Base-by-base conservation (phyloP, 2,797 vertebrate species). In the Brachyalestes nurse region DNA sequence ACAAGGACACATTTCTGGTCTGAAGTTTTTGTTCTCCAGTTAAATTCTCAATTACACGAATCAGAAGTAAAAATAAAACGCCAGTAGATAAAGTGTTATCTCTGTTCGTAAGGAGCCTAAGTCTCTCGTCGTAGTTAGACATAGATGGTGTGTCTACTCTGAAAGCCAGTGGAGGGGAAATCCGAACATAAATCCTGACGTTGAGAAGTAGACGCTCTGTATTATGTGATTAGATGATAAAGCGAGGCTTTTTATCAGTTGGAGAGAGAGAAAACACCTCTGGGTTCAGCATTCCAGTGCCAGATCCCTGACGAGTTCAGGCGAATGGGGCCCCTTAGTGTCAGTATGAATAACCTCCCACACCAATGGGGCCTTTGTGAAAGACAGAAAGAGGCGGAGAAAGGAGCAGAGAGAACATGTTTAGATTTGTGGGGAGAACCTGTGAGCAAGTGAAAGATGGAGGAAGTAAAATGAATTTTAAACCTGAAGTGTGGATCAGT, bases 281-380 rank as follows among this genome's bases (percentile, higher is more conserved):
- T 75, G 75, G 83, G 81, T 79, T 86, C 72, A 69, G 81, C 91
- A 93, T 93, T 93, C 93, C 91, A 89, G 70, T 12, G 85, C 78
- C 84, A 89, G 88, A 91, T 91, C 85, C 89, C 89, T 86, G 88
- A 80, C 61, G 80, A 77, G 83, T 84, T 87, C 90, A 87, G 86
- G 91, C 88, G 89, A 93, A 90, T 89, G 88, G 87, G 85, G 87
- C 80, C 85, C 78, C 81, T 88, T 89, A 89, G 78, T 77, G 80
- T 82, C 69, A 45, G 79, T 55, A 84, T 40, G 49, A 72, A 79
- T 85, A 78, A 83, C 82, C 67, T 79, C 78, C 82, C 51, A 82
- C 78, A 78, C 78, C 80, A 83, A 84, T 79, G 64, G 81, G 72
- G 77, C 69, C 79, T 82, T 84, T 82, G 79, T 82, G 76, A 80